Base-by-base conservation (phyloP, 1,140 invertebrate species). In the Drosophila ironensis region DNA sequence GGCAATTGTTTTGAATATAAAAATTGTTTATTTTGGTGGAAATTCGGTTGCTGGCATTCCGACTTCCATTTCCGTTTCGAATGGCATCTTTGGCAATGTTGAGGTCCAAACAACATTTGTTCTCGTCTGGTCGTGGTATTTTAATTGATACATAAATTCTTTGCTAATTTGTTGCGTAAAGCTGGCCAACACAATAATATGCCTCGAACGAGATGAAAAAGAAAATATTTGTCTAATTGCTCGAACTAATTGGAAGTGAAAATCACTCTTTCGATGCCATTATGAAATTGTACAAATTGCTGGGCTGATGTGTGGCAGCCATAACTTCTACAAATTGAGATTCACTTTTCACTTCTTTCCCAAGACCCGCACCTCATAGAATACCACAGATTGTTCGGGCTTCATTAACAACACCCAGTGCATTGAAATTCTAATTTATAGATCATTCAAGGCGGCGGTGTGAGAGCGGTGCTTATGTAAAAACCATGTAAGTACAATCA, bases 91-190 rank as follows among this genome's bases (percentile, higher is more conserved):
- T 75, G 72, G 48, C 72, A 70, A 41, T 74, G 67, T 52, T 60
- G 20, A 37, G n/a, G 42, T 33, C 38, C 28, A 38, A 64, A 53
- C 40, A 27, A 51, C 64, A 76, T 63, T 68, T 76, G 47, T 73
- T 70, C 40, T 25, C 59, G 48, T 66, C 71, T 54, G 20, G 69
- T 82, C 42, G 20, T 30, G 77, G 72, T 53, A 81, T 82, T 81
- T 81, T 76, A 81, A 81, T 81, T 76, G 76, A 64, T 37, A 51
- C 54, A 76, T 69, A 77, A 81, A 81, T 81, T 82, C 46, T 53
- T 77, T 51, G 28, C 54, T 82, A 72, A 72, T 72, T 75, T 47
- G 35, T 33, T 54, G 42, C 51, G 16, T 19, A 47, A 38, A 56
- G 6, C 11, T n/a, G 11, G 4, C 25, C 11, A 3, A n/a, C 5